Conservation (phyloP, 2,797 vertebrate genomes). For the Trematomus bernacchii region DNA sequence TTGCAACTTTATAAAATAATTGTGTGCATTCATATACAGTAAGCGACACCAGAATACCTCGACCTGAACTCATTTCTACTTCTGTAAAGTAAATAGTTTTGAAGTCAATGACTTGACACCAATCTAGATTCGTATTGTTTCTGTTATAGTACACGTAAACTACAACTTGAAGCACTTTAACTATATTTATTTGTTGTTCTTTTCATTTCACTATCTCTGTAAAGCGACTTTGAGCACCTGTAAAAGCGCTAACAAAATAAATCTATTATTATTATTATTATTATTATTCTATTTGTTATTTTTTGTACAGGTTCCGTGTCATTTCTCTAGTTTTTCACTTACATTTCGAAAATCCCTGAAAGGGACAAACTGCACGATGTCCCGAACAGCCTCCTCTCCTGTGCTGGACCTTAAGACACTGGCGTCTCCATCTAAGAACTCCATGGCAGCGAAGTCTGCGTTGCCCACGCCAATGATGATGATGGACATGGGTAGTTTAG, state of each 20-base stretch:
- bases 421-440: slow-evolving; percentile 96
- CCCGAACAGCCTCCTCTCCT: slow-evolving; percentile 93
- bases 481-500: slow-evolving; percentile 98
- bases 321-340: slow-evolving; percentile 69
- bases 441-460: slow-evolving; percentile 97
- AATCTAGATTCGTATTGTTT: background rate
- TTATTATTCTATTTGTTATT: background rate
- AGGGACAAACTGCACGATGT: slow-evolving; percentile 98
- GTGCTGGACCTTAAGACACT: slow-evolving; percentile 91
- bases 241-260: no score
- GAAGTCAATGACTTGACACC: background rate
- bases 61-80: no score
- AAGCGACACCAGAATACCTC: no score
- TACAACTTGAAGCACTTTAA: background rate
- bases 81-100: no score
- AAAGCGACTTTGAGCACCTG: no score
- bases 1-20: background rate
- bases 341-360: slow-evolving; percentile 97
- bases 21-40: background rate
- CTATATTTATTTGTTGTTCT: no score
- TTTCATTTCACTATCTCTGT: no score
- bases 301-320: background rate
- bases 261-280: no score
- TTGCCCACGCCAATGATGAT: slow-evolving; percentile 99
- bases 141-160: background rate